A percentile compares a stretch with the other conserved stretches of the same genome.
Evolutionary conservation across 2,888 invertebrate genomes (phyloP).

Genomic region (Ormyrus rosae): DNA sequence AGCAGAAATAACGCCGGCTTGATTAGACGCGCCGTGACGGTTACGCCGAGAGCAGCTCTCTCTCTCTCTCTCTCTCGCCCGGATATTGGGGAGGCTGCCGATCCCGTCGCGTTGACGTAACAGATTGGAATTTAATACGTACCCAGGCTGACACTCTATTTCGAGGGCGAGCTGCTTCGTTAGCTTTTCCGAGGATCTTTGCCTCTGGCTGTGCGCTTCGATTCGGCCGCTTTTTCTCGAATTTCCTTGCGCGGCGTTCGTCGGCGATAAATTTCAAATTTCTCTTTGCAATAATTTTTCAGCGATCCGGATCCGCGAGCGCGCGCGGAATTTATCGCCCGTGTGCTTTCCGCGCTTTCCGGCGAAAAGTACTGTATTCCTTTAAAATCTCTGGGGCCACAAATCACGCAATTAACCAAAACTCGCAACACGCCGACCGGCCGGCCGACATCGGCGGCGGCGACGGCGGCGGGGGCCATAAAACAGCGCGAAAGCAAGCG

Average conservation of each 20-base stretch:
- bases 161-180: neutral
- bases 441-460: neutral
- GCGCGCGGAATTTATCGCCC: too few species aligned
- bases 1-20: slow-evolving; percentile 47
- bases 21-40: slow-evolving; percentile 28
- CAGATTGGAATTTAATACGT: slow-evolving; percentile 75
- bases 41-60: neutral
- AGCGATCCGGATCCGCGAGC: too few species aligned
- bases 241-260: neutral
- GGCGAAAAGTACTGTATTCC: neutral
- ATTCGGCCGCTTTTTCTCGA: neutral
- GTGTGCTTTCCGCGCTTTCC: too few species aligned
- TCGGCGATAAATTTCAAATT: neutral
- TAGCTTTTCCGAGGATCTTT: neutral
- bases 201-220: neutral
- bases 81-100: slow-evolving; percentile 21
- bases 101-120: slow-evolving; percentile 66
- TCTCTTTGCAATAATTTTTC: neutral
- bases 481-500: slow-evolving; percentile 43
- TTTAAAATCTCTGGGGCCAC: neutral
- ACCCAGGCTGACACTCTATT: slow-evolving; percentile 62
- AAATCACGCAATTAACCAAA: slow-evolving; percentile 24
- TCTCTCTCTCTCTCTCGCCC: neutral
- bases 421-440: neutral
- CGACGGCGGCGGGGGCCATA: neutral